These are phyloP conservation scores for Heliconius charithonia DNA, from an alignment of 2,888 invertebrate genomes.

Conservation along the genomic window DNA sequence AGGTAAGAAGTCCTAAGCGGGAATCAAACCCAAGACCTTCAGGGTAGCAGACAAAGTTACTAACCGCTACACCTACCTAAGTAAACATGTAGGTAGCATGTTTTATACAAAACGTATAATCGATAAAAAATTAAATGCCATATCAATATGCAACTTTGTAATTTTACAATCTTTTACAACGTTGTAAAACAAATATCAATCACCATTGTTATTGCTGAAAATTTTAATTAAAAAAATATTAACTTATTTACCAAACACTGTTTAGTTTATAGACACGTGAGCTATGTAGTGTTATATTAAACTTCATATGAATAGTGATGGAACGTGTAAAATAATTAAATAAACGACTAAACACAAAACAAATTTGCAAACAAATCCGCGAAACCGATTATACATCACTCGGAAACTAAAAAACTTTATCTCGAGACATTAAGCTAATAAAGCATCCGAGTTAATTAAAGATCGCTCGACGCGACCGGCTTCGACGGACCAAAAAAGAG, in stretches of 20 bases:
- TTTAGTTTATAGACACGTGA: slow-evolving; percentile 78
- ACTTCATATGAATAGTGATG: slow-evolving; percentile 66
- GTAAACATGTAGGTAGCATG: too few species aligned
- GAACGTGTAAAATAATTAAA: slow-evolving; percentile 60
- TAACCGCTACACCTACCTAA: not conserved
- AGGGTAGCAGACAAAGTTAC: not conserved
- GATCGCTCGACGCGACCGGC: slow-evolving; percentile 62
- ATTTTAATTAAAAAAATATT: slow-evolving; percentile 76
- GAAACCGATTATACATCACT: slow-evolving; percentile 61
- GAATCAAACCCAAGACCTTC: not conserved
- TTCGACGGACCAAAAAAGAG: slow-evolving; percentile 65
- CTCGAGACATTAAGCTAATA: slow-evolving; percentile 80
- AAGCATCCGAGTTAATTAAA: slow-evolving; percentile 84
- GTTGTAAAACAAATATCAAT: slow-evolving; percentile 70
- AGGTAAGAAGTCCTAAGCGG: not conserved
- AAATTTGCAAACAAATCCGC: slow-evolving; percentile 59
- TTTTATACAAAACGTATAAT: slow-evolving; percentile 5
- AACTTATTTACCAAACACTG: slow-evolving; percentile 80
- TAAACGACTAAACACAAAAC: slow-evolving; percentile 59
- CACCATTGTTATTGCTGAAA: slow-evolving; percentile 57
- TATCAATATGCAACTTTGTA: slow-evolving; percentile 36
- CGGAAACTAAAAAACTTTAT: slow-evolving; percentile 68
- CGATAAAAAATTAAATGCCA: slow-evolving; percentile 22
- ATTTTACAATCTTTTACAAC: slow-evolving; percentile 45
- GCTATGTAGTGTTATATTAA: slow-evolving; percentile 69